Conservation (phyloP, 1,140 invertebrate genomes). For the Calosoma granatense region DNA sequence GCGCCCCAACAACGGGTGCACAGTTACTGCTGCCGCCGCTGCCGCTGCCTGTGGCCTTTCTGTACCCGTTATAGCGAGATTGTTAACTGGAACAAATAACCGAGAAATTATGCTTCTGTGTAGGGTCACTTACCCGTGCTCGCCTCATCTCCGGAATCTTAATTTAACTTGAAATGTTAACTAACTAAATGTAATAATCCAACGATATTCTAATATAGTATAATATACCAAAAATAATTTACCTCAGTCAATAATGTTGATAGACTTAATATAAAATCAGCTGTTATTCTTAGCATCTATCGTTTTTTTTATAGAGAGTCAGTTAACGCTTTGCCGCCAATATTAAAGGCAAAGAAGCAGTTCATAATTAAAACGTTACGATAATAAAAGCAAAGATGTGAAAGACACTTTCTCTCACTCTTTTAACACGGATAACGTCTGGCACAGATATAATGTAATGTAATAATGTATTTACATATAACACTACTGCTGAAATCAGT, state of each 20-base stretch:
- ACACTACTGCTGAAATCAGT: too few relatives aligned
- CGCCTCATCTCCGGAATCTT: too few relatives aligned
- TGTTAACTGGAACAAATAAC: slow-evolving; percentile 41
- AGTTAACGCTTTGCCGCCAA: slow-evolving; percentile 3
- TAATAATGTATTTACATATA: slow-evolving; percentile 14
- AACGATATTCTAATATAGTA: too few relatives aligned
- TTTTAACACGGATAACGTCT: not conserved
- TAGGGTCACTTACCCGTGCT: slow-evolving; percentile 10
- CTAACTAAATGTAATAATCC: too few relatives aligned
- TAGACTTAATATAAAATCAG: too few relatives aligned
- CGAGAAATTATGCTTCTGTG: slow-evolving; percentile 1
- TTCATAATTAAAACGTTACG: slow-evolving; percentile 3
- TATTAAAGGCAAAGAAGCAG: not conserved
- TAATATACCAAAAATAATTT: too few relatives aligned
- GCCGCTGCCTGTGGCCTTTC: slow-evolving; percentile 12
- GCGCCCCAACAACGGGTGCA: slow-evolving; percentile 35
- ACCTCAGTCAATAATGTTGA: too few relatives aligned
- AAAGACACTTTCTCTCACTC: not conserved
- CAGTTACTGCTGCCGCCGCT: slow-evolving; percentile 19
- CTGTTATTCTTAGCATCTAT: too few relatives aligned
- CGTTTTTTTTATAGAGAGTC: too few relatives aligned
- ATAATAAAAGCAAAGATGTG: not conserved
- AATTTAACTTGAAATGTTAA: too few relatives aligned
- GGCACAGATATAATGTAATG: slow-evolving; percentile 13
- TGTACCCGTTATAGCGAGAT: slow-evolving; percentile 36